Evolutionary conservation across 2,888 invertebrate species (phyloP).

Genomic region (Lapara coniferarum): DNA sequence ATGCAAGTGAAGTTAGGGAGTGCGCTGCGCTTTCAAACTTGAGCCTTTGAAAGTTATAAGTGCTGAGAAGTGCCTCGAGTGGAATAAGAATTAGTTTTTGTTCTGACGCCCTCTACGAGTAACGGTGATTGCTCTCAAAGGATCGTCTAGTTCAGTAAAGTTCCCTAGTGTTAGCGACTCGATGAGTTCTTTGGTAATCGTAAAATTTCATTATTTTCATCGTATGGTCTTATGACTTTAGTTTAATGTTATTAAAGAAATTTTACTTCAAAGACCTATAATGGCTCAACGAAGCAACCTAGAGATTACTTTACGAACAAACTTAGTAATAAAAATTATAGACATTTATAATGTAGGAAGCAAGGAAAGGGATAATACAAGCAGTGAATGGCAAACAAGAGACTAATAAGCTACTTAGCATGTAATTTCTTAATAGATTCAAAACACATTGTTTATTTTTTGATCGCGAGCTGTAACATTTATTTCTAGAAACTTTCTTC

Average conservation of each 20-base stretch:
- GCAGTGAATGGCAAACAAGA: too few species aligned
- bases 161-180: slow-evolving; percentile 27
- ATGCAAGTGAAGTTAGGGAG: slow-evolving; percentile 27
- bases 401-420: too few species aligned
- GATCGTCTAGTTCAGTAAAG: slow-evolving; percentile 30
- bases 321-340: too few species aligned
- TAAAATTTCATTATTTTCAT: not conserved
- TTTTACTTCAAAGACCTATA: too few species aligned
- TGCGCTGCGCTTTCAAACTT: slow-evolving; percentile 32
- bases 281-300: not conserved
- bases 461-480: too few species aligned
- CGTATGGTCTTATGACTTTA: not conserved
- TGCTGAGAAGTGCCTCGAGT: slow-evolving; percentile 36
- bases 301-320: too few species aligned
- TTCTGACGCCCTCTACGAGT: slow-evolving; percentile 27
- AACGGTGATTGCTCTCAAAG: slow-evolving; percentile 33
- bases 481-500: too few species aligned
- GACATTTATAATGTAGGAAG: too few species aligned
- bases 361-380: too few species aligned
- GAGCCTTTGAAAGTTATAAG: slow-evolving; percentile 48
- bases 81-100: slow-evolving; percentile 50
- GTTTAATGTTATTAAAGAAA: not conserved
- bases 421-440: too few species aligned
- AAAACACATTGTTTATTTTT: too few species aligned
- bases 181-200: slow-evolving; percentile 1